Base-by-base conservation (phyloP, 2,888 invertebrate species). In the Charanyca ferruginea region DNA sequence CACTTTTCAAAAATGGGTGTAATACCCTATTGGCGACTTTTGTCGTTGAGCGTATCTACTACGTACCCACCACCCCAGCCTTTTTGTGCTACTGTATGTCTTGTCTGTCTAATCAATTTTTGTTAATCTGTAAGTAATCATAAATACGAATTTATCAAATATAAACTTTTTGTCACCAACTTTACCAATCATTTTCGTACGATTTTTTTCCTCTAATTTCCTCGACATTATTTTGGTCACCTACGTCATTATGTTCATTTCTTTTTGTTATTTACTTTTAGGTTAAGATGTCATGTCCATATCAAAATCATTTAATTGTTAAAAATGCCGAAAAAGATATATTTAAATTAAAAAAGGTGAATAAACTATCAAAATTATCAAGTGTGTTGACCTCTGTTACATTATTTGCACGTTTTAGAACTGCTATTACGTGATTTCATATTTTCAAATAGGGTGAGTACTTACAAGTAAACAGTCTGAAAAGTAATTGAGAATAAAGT, bases 231-330 rank as follows among this genome's bases (percentile, higher is more conserved):
- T 22, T 44, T 44, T 51, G 59, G 52, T 59, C 70, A 60, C 62
- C 35, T 67, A 73, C 70, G 69, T 71, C 70, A 78, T 55, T 67
- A 64, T 68, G 53, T 73, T 58, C 57, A 70, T 64, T 65, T 32
- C 2, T 73, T 76, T 79, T 76, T 69, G 65, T 55, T 58, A 45
- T 62, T 66, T 48, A 70, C 77, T 76, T 80, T 45, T 90, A 91
- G 90, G 87, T 93, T 92, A 93, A 90, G 85, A 95, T 95, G 95
- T 89, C 93, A 93, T 95, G 96, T 89, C 94, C 95, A 80, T 94
- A 91, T 93, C 94, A 95, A 90, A 93, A 94, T 88, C 90, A 96
- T 87, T 91, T 91, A 67, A 91, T 89, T 79, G 86, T 90, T 67
- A 72, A 83, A 78, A 79, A 85, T 73, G 88, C 85, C 76, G 87